Base-by-base conservation (phyloP, 2,888 invertebrate genomes). In the Chaetoderma sp. region DNA sequence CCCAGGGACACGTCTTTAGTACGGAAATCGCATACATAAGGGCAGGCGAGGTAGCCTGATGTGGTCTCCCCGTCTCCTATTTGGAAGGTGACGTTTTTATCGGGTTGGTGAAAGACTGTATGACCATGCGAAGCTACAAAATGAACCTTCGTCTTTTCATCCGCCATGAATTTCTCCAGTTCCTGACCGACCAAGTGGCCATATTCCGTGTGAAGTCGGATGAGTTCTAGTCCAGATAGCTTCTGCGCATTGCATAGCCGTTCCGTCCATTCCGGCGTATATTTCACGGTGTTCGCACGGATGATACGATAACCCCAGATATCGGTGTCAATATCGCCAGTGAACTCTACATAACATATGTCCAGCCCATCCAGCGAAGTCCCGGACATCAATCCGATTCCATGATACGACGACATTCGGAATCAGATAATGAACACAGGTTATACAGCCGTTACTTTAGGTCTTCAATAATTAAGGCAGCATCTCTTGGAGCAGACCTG, bases 331-430 rank as follows among this genome's bases (percentile, higher is more conserved):
- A 74, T 54, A 58, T 82, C 81, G 0, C 81, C 79, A 4, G 78
- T 78, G 64, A 82, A 82, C 64, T 81, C 80, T 28, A 75, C 81
- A 39, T 76, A 80, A 60, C 83, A 83, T 1, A 83, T 57, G 64
- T 84, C 83, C 16, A 84, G 69, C 5, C 83, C 84, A 66, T 84
- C 83, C 55, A 83, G 60, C 0, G 83, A 83, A 2, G 82, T 75
- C 1, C 84, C 84, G 1, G 82, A 82, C 80, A 83, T 83, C 16
- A 83, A 69, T 4, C 84, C 84, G 4, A 84, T 74, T 5, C 80
- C 82, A 10, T 72, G 70, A 63, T 74, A 81, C 8, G 80, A 73
- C 28, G 79, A 61, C 82, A 83, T 83, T 18, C n/a, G n/a, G n/a
- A n/a, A n/a, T n/a, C n/a, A n/a, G n/a, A n/a, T n/a, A n/a, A n/a